These are phyloP conservation scores for Noctua fimbriata DNA, from an alignment of 2,888 invertebrate species.

Conservation along the genomic window DNA sequence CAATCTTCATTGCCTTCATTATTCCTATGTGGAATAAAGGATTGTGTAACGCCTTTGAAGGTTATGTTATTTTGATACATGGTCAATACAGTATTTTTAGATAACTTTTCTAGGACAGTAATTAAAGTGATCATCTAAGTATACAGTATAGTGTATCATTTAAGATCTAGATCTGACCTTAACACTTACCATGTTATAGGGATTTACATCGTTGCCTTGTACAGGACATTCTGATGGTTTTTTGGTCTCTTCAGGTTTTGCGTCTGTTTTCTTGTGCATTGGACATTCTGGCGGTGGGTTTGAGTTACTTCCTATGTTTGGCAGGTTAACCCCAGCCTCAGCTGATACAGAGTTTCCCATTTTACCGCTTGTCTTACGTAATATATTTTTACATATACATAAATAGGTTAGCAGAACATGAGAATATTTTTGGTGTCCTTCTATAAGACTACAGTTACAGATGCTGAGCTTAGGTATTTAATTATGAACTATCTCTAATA, in stretches of 20 bases:
- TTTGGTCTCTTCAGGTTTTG: constrained; percentile 64
- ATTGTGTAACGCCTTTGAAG: constrained; percentile 77
- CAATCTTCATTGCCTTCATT: not conserved
- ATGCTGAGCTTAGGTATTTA: not conserved
- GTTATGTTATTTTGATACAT: constrained; percentile 92
- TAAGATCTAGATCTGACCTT: not conserved
- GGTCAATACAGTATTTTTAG: constrained; percentile 28
- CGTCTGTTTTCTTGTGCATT: constrained; percentile 92
- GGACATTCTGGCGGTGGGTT: constrained; percentile 95
- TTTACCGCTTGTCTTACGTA: constrained; percentile 83
- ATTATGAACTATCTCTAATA: not conserved
- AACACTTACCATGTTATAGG: constrained; percentile 92
- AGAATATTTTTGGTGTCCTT: constrained; percentile 25
- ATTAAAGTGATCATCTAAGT: not conserved
- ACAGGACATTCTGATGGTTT: constrained; percentile 93
- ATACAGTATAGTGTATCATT: not conserved
- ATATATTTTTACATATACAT: constrained; percentile 64
- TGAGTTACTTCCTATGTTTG: constrained; percentile 66
- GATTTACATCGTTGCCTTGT: constrained; percentile 93
- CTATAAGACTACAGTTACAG: not conserved
- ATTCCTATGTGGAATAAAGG: constrained; percentile 1
- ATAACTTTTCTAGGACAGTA: constrained; percentile 1
- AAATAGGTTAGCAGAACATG: constrained; percentile 73
- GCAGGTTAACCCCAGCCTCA: constrained; percentile 74
- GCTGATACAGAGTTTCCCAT: constrained; percentile 88